Evolutionary conservation across 2,113 vertebrate genomes (phyloP).

Genomic region (Maccullochella peelii): DNA sequence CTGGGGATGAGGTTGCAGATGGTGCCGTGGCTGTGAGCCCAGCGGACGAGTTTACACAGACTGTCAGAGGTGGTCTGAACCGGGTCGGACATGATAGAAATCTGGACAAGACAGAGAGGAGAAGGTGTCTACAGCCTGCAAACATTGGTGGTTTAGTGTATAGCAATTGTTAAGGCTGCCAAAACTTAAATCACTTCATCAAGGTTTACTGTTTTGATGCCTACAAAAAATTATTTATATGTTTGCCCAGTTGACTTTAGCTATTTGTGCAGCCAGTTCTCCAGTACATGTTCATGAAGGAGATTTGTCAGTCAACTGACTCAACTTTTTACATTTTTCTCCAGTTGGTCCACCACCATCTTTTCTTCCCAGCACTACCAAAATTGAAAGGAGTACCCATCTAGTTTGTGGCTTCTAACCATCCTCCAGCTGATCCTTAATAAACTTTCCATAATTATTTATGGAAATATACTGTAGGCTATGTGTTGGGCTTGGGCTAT

Average conservation of each 20-base stretch:
- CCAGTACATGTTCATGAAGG: too few species aligned
- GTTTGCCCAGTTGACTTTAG: neutral
- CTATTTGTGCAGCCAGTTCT: too few species aligned
- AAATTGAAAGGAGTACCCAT: neutral
- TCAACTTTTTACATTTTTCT: neutral
- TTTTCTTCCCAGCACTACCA: neutral
- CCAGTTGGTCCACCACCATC: neutral
- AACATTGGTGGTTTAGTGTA: neutral
- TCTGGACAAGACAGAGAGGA: constrained; percentile 7
- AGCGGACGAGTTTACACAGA: constrained; percentile 93
- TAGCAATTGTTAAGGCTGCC: neutral
- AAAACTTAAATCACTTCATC: neutral
- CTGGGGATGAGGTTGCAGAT: constrained; percentile 94
- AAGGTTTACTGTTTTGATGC: neutral
- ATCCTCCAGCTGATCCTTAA: neutral
- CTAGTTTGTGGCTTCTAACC: neutral
- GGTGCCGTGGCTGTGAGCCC: constrained; percentile 95
- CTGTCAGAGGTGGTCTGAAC: constrained; percentile 84
- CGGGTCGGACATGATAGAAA: constrained; percentile 20
- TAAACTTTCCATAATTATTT: too few species aligned
- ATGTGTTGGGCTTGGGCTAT: too few species aligned
- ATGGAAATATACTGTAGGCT: too few species aligned
- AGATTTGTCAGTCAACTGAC: neutral
- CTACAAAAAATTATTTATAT: neutral
- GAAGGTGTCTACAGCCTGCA: neutral